Evolutionary conservation across 2,888 invertebrate genomes (phyloP).

Genomic region (Steinernema hermaphroditum): DNA sequence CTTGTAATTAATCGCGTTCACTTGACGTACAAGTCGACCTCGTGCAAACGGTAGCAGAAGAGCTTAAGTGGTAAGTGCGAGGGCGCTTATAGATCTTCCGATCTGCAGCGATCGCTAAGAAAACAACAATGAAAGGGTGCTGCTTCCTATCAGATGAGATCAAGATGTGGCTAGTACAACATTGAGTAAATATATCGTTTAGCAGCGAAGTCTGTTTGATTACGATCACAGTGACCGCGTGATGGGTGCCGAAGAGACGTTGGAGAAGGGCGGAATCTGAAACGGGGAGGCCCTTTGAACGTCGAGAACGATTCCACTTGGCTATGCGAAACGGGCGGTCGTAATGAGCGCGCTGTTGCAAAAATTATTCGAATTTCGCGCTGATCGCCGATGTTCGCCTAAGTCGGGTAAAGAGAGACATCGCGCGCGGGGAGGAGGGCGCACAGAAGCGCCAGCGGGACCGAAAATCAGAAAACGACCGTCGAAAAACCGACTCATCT

Average conservation of each 20-base stretch:
- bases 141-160: not conserved
- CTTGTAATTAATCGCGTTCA: not conserved
- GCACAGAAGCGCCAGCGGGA: conserved; percentile 27
- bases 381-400: conserved; percentile 25
- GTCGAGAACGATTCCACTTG: not conserved
- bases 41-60: conserved; percentile 7
- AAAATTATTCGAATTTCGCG: conserved; percentile 31
- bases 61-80: not conserved
- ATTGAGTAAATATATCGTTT: conserved; percentile 3
- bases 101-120: not conserved
- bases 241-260: not conserved
- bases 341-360: conserved; percentile 30
- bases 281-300: not conserved
- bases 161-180: conserved; percentile 9
- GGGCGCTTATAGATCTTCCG: not conserved
- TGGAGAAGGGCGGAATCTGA: not conserved
- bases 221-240: not conserved
- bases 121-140: not conserved
- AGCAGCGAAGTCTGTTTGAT: not conserved
- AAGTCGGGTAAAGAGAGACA: conserved; percentile 9
- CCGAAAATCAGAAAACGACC: conserved; percentile 31
- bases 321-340: not conserved
- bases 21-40: not conserved
- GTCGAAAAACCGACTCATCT: conserved; percentile 31
- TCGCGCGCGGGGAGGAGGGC: conserved; percentile 5